Evolutionary conservation across 2,888 invertebrate genomes (phyloP), one percentile per base, ranked within the genome.

Genomic region (Ectemnius lituratus): DNA sequence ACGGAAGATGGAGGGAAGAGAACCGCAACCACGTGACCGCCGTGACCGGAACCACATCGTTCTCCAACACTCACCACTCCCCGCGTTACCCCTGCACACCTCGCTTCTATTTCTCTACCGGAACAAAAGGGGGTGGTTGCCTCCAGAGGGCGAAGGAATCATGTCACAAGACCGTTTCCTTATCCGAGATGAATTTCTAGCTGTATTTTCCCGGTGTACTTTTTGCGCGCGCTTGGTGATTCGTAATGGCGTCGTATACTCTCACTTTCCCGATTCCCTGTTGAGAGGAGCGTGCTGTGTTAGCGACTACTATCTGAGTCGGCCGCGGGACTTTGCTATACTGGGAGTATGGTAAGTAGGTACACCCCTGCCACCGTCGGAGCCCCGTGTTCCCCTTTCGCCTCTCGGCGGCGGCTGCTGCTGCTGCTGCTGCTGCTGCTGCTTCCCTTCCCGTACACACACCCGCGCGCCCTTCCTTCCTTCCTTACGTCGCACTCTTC

Each of bases 321-420:
- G 79, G 83, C 80, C 87, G 86, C 85, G 84, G 86, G 86, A 88
- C 85, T 88, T 88, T 86, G 87, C 87, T 88, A 87, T 88, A 88
- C 87, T 86, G 89, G 87, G 88, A 88, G 88, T 90, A 90, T 89
- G 89, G 88, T 89, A 90, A 90, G 90, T 90, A 90, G 90, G 82
- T 89, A 86, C 88, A 89, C 88, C 88, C 89, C 88, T 87, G 88
- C 86, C 85, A 82, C 85, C 86, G 68, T 82, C 79, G 37, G 68
- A 76, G 82, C 79, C 75, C 73, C 78, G 75, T 79, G 76, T 79
- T 79, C 81, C 75, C 75, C 37, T 65, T 83, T 71, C 79, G 67
- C 76, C 67, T 58, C 77, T 23, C 73, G 73, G 68, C 59, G 68
- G 37, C 67, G 47, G 60, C 67, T 27, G 71, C 69, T 68, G 62